Evolutionary conservation across 2,888 invertebrate genomes (phyloP).

Genomic region (Catocala fraxini): DNA sequence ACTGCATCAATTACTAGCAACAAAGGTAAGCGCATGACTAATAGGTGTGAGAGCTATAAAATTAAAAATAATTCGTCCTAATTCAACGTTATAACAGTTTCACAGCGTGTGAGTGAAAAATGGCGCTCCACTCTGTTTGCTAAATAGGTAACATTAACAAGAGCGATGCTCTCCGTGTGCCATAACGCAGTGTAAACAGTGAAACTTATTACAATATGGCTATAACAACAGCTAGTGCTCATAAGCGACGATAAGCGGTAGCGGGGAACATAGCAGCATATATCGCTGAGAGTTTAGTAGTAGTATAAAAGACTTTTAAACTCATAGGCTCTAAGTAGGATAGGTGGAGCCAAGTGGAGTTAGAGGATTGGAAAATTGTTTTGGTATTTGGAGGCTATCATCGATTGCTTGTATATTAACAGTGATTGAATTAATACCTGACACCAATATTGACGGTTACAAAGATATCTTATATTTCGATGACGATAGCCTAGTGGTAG

Average conservation of each 20-base stretch:
- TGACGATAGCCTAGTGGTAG: too few relatives aligned
- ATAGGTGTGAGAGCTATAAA: not conserved
- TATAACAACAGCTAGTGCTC: constrained; percentile 7
- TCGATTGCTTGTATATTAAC: too few relatives aligned
- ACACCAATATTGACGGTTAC: too few relatives aligned
- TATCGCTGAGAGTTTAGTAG: too few relatives aligned
- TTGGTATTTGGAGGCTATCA: too few relatives aligned
- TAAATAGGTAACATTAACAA: constrained; percentile 47
- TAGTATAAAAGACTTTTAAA: too few relatives aligned
- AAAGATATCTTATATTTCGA: too few relatives aligned
- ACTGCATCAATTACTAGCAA: not conserved
- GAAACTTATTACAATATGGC: constrained; percentile 15
- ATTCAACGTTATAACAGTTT: constrained; percentile 14
- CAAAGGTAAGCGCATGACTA: not conserved
- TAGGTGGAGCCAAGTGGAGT: too few relatives aligned
- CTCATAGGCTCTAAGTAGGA: too few relatives aligned
- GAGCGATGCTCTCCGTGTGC: constrained; percentile 35
- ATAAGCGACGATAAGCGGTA: constrained; percentile 1
- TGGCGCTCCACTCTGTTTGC: constrained; percentile 42
- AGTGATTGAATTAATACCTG: too few relatives aligned
- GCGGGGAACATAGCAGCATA: not conserved
- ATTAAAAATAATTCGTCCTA: constrained; percentile 18
- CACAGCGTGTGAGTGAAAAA: constrained; percentile 21
- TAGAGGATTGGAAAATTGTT: too few relatives aligned
- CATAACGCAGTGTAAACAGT: constrained; percentile 33